These are phyloP conservation scores for Heterochromis multidens DNA, from an alignment of 2,113 vertebrate genomes.

Conservation along the genomic window DNA sequence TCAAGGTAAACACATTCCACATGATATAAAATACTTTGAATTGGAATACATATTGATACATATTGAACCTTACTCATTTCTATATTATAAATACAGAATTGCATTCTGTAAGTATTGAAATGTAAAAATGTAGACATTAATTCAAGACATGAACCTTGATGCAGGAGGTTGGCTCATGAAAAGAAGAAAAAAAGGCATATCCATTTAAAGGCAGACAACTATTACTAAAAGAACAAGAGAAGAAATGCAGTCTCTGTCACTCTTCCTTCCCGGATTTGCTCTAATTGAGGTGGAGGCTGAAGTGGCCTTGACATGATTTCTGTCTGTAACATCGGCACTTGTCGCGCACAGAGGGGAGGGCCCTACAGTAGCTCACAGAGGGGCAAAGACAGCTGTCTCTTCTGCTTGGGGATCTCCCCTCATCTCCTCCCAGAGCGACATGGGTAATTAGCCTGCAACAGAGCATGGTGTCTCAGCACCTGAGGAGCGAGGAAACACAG, in stretches of 20 bases:
- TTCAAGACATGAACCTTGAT: not conserved
- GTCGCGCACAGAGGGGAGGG: not conserved
- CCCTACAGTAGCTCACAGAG: not conserved
- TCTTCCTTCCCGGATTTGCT: not conserved
- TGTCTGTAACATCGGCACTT: not conserved
- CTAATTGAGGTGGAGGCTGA: constrained; percentile 17
- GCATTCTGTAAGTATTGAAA: not conserved
- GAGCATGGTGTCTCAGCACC: constrained; percentile 35
- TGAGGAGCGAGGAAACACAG: not conserved
- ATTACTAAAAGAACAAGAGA: not conserved
- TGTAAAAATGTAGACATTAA: not conserved
- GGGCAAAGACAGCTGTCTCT: constrained; percentile 53
- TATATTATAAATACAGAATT: not conserved
- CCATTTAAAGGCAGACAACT: not conserved
- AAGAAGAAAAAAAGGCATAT: not conserved
- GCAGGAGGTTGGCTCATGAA: not conserved
- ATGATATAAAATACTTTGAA: not conserved
- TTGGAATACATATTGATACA: not conserved
- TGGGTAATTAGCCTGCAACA: constrained; percentile 52
- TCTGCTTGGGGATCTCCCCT: constrained; percentile 43
- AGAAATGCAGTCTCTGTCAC: not conserved
- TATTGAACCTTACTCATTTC: not conserved
- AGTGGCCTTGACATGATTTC: constrained; percentile 25
- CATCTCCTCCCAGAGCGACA: constrained; percentile 19
- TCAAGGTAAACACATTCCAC: not conserved